These are phyloP conservation scores for Nasonia longicornis DNA, from an alignment of 1,140 invertebrate species.

Conservation along the genomic window DNA sequence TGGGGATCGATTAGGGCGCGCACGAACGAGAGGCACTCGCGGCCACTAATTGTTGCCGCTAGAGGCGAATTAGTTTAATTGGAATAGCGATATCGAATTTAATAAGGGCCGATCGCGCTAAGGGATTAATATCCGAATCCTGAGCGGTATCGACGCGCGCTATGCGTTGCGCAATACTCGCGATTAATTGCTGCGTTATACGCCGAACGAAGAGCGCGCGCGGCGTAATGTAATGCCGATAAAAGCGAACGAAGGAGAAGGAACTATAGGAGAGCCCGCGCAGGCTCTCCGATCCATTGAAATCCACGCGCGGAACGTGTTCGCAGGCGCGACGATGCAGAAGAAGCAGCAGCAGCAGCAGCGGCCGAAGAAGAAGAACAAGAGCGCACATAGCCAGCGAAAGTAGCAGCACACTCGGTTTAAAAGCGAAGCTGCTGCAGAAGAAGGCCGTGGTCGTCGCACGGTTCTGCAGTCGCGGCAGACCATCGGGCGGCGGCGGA, in stretches of 20 bases:
- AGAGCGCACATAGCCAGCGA: not conserved
- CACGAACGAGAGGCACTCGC: not conserved
- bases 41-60: not conserved
- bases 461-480: slow-evolving; percentile 9
- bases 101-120: not conserved
- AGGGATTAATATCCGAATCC: not conserved
- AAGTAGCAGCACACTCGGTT: not conserved
- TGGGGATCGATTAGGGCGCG: too few species aligned
- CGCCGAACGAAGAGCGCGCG: too few species aligned
- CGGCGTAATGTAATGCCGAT: too few species aligned
- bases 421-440: not conserved
- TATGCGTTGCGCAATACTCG: too few species aligned
- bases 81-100: not conserved
- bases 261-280: not conserved
- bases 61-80: not conserved
- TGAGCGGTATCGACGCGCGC: too few species aligned
- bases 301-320: slow-evolving; percentile 4
- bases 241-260: not conserved
- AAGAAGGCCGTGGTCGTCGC: not conserved
- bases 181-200: too few species aligned
- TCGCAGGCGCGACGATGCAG: slow-evolving; percentile 3
- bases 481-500: slow-evolving; percentile 21
- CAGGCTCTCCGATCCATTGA: not conserved
- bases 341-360: not conserved
- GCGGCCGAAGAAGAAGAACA: not conserved